Conservation (phyloP, 2,797 vertebrate species). For the Squalus acanthias region DNA sequence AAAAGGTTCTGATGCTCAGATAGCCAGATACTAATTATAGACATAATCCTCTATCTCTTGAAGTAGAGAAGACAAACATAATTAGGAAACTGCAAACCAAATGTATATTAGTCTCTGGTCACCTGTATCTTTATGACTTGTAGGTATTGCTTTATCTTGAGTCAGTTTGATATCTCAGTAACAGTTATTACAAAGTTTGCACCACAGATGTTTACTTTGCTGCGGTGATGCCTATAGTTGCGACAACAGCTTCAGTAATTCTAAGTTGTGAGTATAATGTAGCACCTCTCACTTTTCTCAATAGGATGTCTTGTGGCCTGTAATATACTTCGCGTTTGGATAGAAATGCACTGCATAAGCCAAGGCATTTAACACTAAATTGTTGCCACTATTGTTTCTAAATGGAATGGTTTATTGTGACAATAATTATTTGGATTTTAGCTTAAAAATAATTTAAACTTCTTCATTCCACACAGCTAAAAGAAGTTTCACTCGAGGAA, state of each 20-base stretch:
- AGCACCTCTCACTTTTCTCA: background rate
- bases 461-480: constrained; percentile 62
- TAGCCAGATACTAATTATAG: background rate
- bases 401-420: background rate
- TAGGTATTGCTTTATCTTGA: background rate
- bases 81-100: background rate
- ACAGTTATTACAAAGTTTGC: background rate
- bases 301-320: background rate
- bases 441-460: background rate
- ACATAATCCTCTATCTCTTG: background rate
- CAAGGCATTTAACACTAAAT: background rate
- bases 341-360: background rate
- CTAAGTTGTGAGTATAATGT: too few relatives aligned
- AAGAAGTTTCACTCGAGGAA: constrained; percentile 76
- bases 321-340: background rate
- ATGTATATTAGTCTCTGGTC: background rate
- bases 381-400: background rate
- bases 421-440: background rate
- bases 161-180: background rate
- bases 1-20: background rate
- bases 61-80: background rate
- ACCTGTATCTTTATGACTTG: background rate
- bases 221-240: background rate
- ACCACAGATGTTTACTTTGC: background rate
- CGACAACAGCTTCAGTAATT: background rate